These are phyloP conservation scores for Anarhynchus alexandrinus DNA, from an alignment of 2,113 vertebrate genomes.

Conservation along the genomic window DNA sequence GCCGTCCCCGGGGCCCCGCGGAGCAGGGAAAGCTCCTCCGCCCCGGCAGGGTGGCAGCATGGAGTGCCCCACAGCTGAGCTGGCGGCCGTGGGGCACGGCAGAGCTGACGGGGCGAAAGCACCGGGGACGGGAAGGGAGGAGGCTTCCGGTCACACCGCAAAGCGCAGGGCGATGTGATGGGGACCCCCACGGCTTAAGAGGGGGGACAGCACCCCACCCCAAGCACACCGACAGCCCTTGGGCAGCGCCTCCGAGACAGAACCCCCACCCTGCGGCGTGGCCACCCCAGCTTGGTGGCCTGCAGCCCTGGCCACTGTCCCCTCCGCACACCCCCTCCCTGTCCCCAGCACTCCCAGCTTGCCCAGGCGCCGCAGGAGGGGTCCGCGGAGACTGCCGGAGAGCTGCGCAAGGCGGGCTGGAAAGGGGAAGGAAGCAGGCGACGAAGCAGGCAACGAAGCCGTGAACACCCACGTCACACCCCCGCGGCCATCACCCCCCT, in stretches of 20 bases:
- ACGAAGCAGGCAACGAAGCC: background rate
- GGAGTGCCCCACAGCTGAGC: background rate
- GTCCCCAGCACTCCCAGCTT: background rate
- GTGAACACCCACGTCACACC: slow-evolving; percentile 34
- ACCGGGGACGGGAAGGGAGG: slow-evolving; percentile 1
- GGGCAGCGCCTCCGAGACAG: background rate
- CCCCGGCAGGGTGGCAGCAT: background rate
- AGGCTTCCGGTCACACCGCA: background rate
- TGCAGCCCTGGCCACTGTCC: too few species aligned
- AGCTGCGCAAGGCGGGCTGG: background rate
- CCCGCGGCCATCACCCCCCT: background rate
- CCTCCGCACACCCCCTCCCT: background rate
- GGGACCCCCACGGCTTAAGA: background rate
- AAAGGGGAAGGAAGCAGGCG: background rate
- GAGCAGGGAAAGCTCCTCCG: background rate
- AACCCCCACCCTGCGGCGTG: background rate
- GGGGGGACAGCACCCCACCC: background rate
- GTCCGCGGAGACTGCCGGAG: background rate
- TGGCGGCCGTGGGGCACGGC: background rate
- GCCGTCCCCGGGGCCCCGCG: too few species aligned
- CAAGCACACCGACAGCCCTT: rapidly evolving
- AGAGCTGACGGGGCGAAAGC: background rate
- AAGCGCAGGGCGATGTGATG: background rate
- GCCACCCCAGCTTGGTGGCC: too few species aligned
- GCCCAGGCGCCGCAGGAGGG: background rate